Conservation (phyloP, 2,888 invertebrate genomes). For the Ramazzottius varieornatus region DNA sequence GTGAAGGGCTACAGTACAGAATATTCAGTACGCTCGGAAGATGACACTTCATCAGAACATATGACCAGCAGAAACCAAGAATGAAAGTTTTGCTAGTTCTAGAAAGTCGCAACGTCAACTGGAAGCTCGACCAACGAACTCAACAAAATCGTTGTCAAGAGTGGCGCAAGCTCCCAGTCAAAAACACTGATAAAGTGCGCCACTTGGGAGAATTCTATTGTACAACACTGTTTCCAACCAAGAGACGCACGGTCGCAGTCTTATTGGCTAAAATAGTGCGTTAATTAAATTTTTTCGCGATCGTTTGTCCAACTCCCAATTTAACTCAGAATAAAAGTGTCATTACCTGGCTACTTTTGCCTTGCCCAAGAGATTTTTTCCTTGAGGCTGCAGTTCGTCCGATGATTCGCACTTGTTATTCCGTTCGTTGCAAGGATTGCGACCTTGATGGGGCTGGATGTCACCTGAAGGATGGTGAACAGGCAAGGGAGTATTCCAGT, state of each 20-base stretch:
- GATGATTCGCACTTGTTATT: constrained; percentile 34
- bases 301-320: neutral
- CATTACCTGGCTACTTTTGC: constrained; percentile 5
- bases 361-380: constrained; percentile 20
- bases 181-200: too few relatives aligned
- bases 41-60: too few relatives aligned
- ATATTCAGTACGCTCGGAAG: too few relatives aligned
- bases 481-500: neutral
- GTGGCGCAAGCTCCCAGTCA: too few relatives aligned
- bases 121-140: too few relatives aligned
- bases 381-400: constrained; percentile 28
- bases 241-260: too few relatives aligned
- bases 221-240: too few relatives aligned
- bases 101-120: too few relatives aligned
- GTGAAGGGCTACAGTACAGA: neutral
- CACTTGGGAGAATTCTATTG: too few relatives aligned
- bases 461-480: neutral
- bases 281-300: neutral
- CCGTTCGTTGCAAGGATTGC: constrained; percentile 51
- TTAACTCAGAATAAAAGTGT: neutral
- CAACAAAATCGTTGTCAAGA: too few relatives aligned
- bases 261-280: neutral
- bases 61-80: too few relatives aligned
- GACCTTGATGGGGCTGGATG: constrained; percentile 52
- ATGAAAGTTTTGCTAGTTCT: too few relatives aligned